phyloP scores from a whole-genome alignment of 2,797 vertebrate species.

The Champsocephalus esox region DNA sequence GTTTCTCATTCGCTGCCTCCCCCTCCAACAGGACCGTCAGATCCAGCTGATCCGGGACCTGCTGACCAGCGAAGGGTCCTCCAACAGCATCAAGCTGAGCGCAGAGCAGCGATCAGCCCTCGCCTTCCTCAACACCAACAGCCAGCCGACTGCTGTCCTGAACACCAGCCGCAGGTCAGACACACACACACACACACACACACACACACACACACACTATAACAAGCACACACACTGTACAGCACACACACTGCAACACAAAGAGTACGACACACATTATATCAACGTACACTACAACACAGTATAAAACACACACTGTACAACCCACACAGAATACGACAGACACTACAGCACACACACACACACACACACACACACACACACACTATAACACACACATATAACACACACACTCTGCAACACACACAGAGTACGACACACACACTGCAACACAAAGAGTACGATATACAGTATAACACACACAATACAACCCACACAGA shows the following conservation, averaged over 20 bases:
- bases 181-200: too few relatives aligned
- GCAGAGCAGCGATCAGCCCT: slow-evolving; percentile 96
- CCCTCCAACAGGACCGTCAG: slow-evolving; percentile 89
- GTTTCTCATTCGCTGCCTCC: slow-evolving; percentile 1
- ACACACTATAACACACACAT: too few relatives aligned
- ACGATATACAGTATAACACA: too few relatives aligned
- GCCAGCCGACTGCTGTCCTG: slow-evolving; percentile 78
- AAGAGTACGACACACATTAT: too few relatives aligned
- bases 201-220: too few relatives aligned
- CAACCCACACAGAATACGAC: too few relatives aligned
- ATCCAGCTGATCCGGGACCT: slow-evolving; percentile 96
- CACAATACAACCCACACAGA: too few relatives aligned
- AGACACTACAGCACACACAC: too few relatives aligned
- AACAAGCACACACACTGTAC: too few relatives aligned
- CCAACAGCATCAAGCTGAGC: slow-evolving; percentile 94
- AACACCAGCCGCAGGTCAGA: slow-evolving; percentile 90
- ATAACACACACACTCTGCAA: background rate
- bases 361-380: too few relatives aligned
- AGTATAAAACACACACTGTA: too few relatives aligned
- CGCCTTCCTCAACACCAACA: slow-evolving; percentile 92
- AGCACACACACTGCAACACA: slow-evolving; percentile 11
- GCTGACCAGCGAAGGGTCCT: slow-evolving; percentile 92
- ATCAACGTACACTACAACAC: too few relatives aligned
- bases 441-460: slow-evolving; percentile 8
- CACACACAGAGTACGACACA: background rate